Percentiles rank a stretch among this genome's conserved stretches.
phyloP scores from a whole-genome alignment of 2,797 vertebrate species.

The Xerus rutilus region DNA sequence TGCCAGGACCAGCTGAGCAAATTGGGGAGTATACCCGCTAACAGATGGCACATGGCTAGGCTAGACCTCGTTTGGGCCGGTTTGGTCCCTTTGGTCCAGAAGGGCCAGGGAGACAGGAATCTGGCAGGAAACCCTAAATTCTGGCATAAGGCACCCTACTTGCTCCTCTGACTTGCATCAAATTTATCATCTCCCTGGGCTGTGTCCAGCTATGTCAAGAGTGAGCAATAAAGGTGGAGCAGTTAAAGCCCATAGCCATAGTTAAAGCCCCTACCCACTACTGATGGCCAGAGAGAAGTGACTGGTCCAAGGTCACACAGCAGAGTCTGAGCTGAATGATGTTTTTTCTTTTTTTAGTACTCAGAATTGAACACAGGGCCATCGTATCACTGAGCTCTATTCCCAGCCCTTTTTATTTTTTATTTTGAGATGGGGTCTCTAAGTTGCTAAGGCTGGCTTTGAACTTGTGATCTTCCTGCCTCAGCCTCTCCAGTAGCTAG shows the following conservation, averaged over 20 bases:
- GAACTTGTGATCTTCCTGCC: too few species aligned
- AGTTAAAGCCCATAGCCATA: neutral
- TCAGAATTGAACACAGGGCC: too few species aligned
- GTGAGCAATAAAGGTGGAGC: neutral
- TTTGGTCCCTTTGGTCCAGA: neutral
- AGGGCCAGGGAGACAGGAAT: neutral
- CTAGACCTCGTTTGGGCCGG: neutral
- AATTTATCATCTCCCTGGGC: neutral
- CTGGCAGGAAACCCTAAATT: neutral
- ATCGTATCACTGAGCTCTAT: too few species aligned
- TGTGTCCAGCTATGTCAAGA: neutral
- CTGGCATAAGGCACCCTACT: neutral
- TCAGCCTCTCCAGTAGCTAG: too few species aligned
- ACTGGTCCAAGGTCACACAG: neutral
- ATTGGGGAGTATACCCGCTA: neutral
- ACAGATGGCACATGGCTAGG: accelerated
- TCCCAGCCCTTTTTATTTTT: too few species aligned
- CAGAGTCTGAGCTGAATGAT: neutral
- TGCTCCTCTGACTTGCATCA: neutral
- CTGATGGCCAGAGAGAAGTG: slow-evolving; percentile 9
- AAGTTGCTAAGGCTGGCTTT: too few species aligned
- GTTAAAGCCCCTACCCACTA: neutral
- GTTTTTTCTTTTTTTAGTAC: too few species aligned
- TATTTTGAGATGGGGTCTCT: too few species aligned
- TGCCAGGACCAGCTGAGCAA: neutral